These are phyloP conservation scores for Megaceryle alcyon DNA, from an alignment of 2,797 vertebrate species.

Conservation along the genomic window DNA sequence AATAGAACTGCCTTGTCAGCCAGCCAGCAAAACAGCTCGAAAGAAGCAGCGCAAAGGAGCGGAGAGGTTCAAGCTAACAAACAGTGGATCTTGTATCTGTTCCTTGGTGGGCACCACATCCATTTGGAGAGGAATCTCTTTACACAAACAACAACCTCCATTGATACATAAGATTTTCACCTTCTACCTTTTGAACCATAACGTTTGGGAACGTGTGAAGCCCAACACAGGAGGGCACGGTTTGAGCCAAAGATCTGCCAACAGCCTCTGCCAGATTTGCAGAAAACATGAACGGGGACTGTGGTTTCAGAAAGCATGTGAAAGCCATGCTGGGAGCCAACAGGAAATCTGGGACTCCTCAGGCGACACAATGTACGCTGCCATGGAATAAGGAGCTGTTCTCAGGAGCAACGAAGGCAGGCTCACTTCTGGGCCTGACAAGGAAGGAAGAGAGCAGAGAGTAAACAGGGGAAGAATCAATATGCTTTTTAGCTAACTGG, in stretches of 20 bases:
- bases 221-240: neutral
- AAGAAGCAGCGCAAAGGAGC: neutral
- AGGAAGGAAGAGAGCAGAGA: neutral
- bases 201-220: neutral
- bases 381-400: slow-evolving; percentile 3
- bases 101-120: neutral
- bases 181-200: neutral
- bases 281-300: neutral
- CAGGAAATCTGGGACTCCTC: slow-evolving; percentile 54
- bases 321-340: slow-evolving; percentile 1
- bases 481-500: neutral
- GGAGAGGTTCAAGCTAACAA: neutral
- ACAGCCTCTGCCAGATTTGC: slow-evolving; percentile 16
- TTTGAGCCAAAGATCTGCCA: slow-evolving; percentile 64
- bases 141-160: neutral
- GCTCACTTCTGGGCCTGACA: neutral
- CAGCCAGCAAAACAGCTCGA: neutral
- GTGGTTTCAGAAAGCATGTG: slow-evolving; percentile 10
- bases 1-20: slow-evolving; percentile 34
- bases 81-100: neutral
- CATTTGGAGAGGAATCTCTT: neutral
- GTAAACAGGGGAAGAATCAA: neutral
- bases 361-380: neutral
- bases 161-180: neutral
- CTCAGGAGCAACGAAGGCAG: neutral